phyloP scores from a whole-genome alignment of 92 coral and sea anemone genomes.

The Isaurus tuberculatus region DNA sequence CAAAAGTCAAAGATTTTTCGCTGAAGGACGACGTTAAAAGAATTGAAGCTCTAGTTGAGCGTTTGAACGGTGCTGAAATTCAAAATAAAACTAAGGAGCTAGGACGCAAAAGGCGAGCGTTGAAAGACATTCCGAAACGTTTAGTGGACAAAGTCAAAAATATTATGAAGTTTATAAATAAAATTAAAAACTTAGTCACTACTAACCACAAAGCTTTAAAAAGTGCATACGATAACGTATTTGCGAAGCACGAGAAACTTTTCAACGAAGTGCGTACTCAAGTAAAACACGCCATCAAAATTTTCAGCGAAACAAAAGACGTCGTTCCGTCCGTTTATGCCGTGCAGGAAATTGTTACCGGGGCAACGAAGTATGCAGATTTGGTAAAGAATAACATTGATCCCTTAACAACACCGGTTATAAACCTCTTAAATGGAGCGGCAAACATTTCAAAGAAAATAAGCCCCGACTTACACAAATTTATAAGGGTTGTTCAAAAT shows the following conservation, averaged over 20 bases:
- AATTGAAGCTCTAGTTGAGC: slow-evolving; percentile 75
- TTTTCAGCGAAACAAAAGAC: slow-evolving; percentile 74
- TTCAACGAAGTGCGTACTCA: slow-evolving; percentile 75
- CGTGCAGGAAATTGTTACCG: slow-evolving; percentile 66
- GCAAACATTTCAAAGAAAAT: slow-evolving; percentile 80
- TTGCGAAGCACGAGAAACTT: slow-evolving; percentile 69
- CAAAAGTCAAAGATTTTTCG: slow-evolving; percentile 80
- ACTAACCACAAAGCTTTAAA: slow-evolving; percentile 72
- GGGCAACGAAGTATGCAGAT: slow-evolving; percentile 78
- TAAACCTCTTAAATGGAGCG: slow-evolving; percentile 78
- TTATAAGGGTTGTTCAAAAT: slow-evolving; percentile 63
- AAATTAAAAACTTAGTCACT: slow-evolving; percentile 68
- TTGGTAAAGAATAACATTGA: slow-evolving; percentile 66
- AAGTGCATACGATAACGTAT: slow-evolving; percentile 78
- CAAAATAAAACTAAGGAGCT: slow-evolving; percentile 39
- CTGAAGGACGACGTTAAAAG: slow-evolving; percentile 87
- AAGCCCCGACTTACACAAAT: slow-evolving; percentile 76
- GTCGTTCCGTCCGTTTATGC: slow-evolving; percentile 84
- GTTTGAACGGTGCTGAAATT: slow-evolving; percentile 78
- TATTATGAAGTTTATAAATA: slow-evolving; percentile 68
- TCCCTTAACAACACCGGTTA: slow-evolving; percentile 78
- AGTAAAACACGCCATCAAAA: slow-evolving; percentile 69
- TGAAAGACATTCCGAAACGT: slow-evolving; percentile 37
- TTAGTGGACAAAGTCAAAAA: slow-evolving; percentile 52
- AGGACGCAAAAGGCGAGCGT: slow-evolving; percentile 53